A percentile compares a stretch with the other conserved stretches of the same genome.
phyloP scores from a whole-genome alignment of 2,113 vertebrate genomes.

The Otus sunia region DNA sequence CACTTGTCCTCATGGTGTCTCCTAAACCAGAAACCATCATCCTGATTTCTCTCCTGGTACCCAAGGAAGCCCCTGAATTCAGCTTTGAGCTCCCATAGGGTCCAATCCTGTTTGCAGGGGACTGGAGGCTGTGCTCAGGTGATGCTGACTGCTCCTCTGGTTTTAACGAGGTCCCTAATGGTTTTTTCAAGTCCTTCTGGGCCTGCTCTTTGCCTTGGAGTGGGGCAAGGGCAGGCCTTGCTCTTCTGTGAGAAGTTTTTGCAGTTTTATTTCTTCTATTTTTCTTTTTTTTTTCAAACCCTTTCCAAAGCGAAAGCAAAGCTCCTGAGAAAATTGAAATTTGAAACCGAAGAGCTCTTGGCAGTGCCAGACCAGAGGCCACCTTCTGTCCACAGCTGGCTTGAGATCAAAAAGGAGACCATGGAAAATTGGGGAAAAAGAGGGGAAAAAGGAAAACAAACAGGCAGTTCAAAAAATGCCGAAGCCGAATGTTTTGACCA shows the following conservation, averaged over 20 bases:
- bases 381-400: neutral
- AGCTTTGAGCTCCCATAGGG: neutral
- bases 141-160: neutral
- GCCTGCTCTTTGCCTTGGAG: neutral
- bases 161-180: neutral
- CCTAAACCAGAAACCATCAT: neutral
- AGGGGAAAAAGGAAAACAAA: neutral
- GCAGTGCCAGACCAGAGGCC: neutral
- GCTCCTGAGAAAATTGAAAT: neutral
- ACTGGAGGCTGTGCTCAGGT: fast-evolving
- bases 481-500: fast-evolving
- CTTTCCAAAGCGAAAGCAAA: neutral
- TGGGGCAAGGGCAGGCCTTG: neutral
- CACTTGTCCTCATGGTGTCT: neutral
- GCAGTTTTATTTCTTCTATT: neutral
- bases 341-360: neutral
- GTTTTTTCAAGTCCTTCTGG: neutral
- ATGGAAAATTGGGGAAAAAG: fast-evolving
- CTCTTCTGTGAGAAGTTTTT: neutral
- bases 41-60: neutral
- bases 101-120: neutral
- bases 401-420: neutral
- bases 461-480: fast-evolving
- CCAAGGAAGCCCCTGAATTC: neutral
- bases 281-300: neutral